Evolutionary conservation across 2,797 vertebrate genomes (phyloP).

Genomic region (Sternarchorhynchus goeldii): DNA sequence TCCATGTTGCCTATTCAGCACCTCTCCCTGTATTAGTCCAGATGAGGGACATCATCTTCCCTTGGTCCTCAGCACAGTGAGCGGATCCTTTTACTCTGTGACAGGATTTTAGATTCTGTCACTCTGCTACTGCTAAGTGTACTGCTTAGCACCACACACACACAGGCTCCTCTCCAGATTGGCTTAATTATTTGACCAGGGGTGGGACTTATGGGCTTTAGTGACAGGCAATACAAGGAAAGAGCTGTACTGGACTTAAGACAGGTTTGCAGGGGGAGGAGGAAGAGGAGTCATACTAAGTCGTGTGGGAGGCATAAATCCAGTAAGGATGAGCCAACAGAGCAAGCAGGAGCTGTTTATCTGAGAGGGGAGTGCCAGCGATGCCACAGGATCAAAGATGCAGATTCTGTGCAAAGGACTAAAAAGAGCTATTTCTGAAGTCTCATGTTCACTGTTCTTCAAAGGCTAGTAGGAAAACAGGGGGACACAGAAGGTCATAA

Average conservation of each 20-base stretch:
- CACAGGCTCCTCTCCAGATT: constrained; percentile 39
- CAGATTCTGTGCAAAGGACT: constrained; percentile 33
- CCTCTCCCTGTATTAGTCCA: constrained; percentile 34
- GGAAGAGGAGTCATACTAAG: constrained; percentile 53
- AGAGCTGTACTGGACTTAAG: constrained; percentile 43
- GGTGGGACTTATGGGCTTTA: constrained; percentile 43
- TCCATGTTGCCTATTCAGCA: background rate
- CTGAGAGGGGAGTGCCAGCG: constrained; percentile 33
- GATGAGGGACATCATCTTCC: constrained; percentile 30
- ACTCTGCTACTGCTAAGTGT: constrained; percentile 48
- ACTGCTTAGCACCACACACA: constrained; percentile 41
- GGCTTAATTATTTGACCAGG: constrained; percentile 46
- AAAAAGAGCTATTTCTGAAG: constrained; percentile 30
- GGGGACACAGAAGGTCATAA: constrained; percentile 45
- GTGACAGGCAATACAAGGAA: constrained; percentile 56
- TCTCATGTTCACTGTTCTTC: constrained; percentile 62
- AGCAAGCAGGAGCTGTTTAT: constrained; percentile 66
- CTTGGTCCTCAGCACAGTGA: constrained; percentile 2
- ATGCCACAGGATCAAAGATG: constrained; percentile 40
- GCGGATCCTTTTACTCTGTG: constrained; percentile 54
- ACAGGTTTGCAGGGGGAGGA: constrained; percentile 41
- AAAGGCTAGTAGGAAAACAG: constrained; percentile 50
- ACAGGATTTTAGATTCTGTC: no score
- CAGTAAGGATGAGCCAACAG: constrained; percentile 64
- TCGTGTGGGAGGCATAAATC: constrained; percentile 66